Conservation (phyloP, 2,113 vertebrate species). For the Plectropomus leopardus region DNA sequence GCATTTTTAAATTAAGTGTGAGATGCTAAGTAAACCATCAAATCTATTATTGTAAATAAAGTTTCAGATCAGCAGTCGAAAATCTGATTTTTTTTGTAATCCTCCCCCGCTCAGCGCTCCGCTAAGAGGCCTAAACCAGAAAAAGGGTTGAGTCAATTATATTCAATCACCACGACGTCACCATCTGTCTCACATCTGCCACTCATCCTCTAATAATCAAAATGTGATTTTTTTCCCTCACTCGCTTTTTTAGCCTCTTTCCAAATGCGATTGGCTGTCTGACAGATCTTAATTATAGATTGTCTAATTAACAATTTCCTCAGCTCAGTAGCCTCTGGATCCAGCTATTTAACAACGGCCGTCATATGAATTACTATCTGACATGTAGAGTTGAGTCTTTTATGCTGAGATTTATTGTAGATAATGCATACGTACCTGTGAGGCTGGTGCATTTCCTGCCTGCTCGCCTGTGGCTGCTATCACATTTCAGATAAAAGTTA, state of each 20-base stretch:
- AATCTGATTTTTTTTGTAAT: constrained; percentile 16
- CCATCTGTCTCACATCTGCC: constrained; percentile 79
- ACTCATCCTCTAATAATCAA: constrained; percentile 75
- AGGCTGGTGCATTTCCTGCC: background rate
- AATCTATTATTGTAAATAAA: constrained; percentile 63
- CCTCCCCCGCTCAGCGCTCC: background rate
- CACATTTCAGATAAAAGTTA: constrained; percentile 16
- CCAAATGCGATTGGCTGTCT: constrained; percentile 71
- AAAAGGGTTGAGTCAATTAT: constrained; percentile 58
- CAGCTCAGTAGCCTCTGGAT: constrained; percentile 70
- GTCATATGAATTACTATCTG: constrained; percentile 53
- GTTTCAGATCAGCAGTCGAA: background rate
- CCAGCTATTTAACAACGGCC: constrained; percentile 55
- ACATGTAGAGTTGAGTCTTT: constrained; percentile 40
- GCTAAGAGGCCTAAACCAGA: constrained; percentile 34
- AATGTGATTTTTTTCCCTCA: constrained; percentile 7
- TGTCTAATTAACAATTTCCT: constrained; percentile 82
- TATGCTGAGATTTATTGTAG: constrained; percentile 39
- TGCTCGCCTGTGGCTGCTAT: constrained; percentile 33
- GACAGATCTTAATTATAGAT: constrained; percentile 84
- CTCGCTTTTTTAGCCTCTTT: constrained; percentile 5
- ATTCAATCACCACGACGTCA: constrained; percentile 46
- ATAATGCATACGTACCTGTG: constrained; percentile 46
- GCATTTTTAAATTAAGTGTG: constrained; percentile 11
- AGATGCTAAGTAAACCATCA: constrained; percentile 28